These are phyloP conservation scores for Leptopterna dolabrata DNA, from an alignment of 2,888 invertebrate genomes.

Conservation along the genomic window DNA sequence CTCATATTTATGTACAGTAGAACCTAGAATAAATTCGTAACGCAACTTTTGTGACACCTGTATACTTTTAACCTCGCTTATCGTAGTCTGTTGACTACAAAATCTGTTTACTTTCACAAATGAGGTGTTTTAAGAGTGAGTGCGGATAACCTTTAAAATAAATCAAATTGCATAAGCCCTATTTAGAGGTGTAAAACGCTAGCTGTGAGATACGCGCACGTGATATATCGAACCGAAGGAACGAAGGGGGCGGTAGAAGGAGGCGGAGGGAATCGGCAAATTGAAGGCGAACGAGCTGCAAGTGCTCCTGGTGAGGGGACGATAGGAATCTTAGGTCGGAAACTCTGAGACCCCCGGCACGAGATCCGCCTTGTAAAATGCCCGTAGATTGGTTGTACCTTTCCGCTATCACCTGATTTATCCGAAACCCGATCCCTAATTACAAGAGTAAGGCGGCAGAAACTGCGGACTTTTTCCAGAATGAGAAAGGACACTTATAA, in stretches of 20 bases:
- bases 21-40: too few species aligned
- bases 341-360: background rate
- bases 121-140: too few species aligned
- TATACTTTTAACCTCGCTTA: too few species aligned
- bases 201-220: background rate
- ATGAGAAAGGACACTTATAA: background rate
- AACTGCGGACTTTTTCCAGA: background rate
- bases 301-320: background rate
- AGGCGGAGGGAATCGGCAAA: background rate
- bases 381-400: too few species aligned
- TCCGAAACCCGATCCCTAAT: background rate
- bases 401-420: too few species aligned
- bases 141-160: too few species aligned
- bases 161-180: background rate
- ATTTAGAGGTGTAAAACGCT: background rate
- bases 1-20: too few species aligned
- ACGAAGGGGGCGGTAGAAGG: background rate
- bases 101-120: too few species aligned
- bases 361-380: background rate
- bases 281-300: conserved; percentile 5
- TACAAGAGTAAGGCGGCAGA: background rate
- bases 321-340: background rate
- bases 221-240: background rate
- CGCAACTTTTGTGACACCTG: too few species aligned
- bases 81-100: too few species aligned